These are phyloP conservation scores for Arvicola amphibius DNA, from an alignment of 2,797 vertebrate genomes.

Conservation along the genomic window DNA sequence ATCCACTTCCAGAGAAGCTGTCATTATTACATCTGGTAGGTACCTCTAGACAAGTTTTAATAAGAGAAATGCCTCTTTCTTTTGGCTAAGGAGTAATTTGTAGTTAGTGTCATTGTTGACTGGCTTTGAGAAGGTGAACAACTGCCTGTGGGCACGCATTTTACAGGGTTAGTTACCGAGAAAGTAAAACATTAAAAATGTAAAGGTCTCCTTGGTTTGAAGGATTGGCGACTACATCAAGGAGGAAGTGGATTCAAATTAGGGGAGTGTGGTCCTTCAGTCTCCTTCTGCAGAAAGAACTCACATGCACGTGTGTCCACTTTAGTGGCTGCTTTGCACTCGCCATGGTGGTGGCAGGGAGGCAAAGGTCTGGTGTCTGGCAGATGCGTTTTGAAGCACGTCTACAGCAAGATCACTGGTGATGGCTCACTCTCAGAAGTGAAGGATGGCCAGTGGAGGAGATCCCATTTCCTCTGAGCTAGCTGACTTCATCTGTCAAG, in stretches of 20 bases:
- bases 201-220: not conserved
- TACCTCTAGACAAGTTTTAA: not conserved
- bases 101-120: not conserved
- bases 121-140: not conserved
- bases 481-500: not conserved
- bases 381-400: constrained; percentile 3
- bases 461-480: not conserved
- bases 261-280: not conserved
- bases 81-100: not conserved
- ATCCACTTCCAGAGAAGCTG: not conserved
- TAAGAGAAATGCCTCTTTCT: not conserved
- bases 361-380: constrained; percentile 14
- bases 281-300: not conserved
- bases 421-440: not conserved
- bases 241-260: not conserved
- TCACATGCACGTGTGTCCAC: not conserved
- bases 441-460: not conserved
- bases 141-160: not conserved
- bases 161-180: constrained; percentile 23
- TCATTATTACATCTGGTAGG: constrained; percentile 10
- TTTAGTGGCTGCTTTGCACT: constrained; percentile 26
- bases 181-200: constrained; percentile 7
- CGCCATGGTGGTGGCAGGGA: not conserved
- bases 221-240: constrained; percentile 10
- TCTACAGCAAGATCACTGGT: not conserved